phyloP scores from a whole-genome alignment of 2,888 invertebrate genomes.

The Amorpha juglandis region DNA sequence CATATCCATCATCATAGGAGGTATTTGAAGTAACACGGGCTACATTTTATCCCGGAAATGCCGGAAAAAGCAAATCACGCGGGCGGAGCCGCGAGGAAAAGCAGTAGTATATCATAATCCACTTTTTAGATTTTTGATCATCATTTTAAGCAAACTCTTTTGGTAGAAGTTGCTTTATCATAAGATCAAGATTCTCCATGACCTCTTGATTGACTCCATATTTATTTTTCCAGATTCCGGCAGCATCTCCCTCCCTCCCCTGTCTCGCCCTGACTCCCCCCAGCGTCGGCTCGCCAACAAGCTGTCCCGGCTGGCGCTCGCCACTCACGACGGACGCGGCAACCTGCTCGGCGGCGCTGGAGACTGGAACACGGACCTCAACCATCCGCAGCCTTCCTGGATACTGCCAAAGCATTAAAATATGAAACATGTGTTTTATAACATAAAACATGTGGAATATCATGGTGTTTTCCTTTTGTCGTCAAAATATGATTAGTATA shows the following conservation, averaged over 20 bases:
- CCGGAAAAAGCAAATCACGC: no score
- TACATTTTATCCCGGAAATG: no score
- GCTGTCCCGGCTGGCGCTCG: conserved; percentile 92
- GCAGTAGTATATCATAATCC: no score
- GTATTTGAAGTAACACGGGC: no score
- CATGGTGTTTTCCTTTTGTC: neutral
- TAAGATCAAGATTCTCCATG: no score
- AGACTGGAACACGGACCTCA: conserved; percentile 81
- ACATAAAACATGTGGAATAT: neutral
- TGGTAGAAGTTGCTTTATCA: neutral
- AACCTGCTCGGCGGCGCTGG: conserved; percentile 94
- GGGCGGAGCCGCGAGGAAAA: no score
- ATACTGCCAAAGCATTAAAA: conserved; percentile 70
- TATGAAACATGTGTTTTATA: neutral
- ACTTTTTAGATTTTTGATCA: no score
- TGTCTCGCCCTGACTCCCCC: conserved; percentile 81
- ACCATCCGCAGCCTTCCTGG: conserved; percentile 70
- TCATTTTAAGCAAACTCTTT: no score
- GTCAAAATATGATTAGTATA: no score
- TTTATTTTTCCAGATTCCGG: conserved; percentile 63
- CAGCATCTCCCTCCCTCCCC: conserved; percentile 75
- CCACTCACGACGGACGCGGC: conserved; percentile 95
- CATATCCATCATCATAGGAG: no score
- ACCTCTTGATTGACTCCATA: no score
- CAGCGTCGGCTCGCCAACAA: conserved; percentile 91